Conservation (phyloP, 2,888 invertebrate species). For the Macaria notata region DNA sequence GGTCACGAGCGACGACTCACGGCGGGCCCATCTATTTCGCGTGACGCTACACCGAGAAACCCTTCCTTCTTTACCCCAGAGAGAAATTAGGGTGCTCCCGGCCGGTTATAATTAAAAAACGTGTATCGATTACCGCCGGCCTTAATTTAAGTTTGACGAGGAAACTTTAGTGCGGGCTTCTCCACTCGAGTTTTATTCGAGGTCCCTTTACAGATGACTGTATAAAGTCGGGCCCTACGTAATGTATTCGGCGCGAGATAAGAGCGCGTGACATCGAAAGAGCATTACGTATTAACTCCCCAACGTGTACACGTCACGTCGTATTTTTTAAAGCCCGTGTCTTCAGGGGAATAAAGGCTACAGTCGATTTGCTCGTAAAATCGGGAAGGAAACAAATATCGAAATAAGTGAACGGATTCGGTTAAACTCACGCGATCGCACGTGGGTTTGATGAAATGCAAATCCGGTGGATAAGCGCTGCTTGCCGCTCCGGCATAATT, state of each 20-base stretch:
- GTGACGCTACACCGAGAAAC: slow-evolving; percentile 77
- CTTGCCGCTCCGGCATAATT: slow-evolving; percentile 16
- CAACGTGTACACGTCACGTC: slow-evolving; percentile 19
- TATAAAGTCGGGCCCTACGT: slow-evolving; percentile 18
- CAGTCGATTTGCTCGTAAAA: slow-evolving; percentile 19
- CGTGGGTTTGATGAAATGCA: slow-evolving; percentile 30
- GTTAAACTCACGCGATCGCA: slow-evolving; percentile 4
- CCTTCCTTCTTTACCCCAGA: slow-evolving; percentile 70
- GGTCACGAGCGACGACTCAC: slow-evolving; percentile 74
- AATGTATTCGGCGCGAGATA: slow-evolving; percentile 20
- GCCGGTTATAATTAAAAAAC: slow-evolving; percentile 68
- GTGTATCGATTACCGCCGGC: slow-evolving; percentile 49
- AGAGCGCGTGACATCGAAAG: slow-evolving; percentile 25
- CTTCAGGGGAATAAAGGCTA: slow-evolving; percentile 16
- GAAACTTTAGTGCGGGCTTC: slow-evolving; percentile 30
- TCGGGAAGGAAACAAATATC: slow-evolving; percentile 18
- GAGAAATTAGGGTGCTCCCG: slow-evolving; percentile 63
- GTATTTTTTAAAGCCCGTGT: slow-evolving; percentile 20
- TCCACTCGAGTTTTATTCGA: slow-evolving; percentile 22
- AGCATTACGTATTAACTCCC: slow-evolving; percentile 26
- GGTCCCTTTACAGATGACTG: slow-evolving; percentile 22
- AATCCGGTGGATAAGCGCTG: slow-evolving; percentile 27
- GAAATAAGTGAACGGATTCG: slow-evolving; percentile 23
- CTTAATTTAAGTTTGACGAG: slow-evolving; percentile 43
- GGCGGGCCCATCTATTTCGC: slow-evolving; percentile 76